Evolutionary conservation across 2,113 vertebrate species (phyloP).

Genomic region (Pogonocichla stellata): DNA sequence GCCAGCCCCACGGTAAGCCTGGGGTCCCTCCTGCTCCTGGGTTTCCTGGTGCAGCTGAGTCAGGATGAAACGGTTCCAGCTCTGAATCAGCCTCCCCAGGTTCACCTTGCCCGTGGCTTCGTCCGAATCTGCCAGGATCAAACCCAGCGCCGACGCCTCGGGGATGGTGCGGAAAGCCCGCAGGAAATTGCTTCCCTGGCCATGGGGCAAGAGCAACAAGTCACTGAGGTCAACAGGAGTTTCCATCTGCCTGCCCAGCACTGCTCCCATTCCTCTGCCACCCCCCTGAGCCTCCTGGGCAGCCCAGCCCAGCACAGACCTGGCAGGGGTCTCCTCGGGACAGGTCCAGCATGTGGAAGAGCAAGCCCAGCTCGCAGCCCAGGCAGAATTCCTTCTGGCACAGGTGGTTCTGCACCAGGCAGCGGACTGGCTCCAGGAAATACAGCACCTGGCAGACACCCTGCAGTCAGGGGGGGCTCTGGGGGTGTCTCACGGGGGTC

Average conservation of each 20-base stretch:
- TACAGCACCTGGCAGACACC: slow-evolving; percentile 83
- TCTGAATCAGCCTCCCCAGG: slow-evolving; percentile 92
- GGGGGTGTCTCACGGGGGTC: rapidly evolving
- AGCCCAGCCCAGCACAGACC: slow-evolving; percentile 62
- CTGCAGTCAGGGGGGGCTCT: not conserved
- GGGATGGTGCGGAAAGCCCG: slow-evolving; percentile 97
- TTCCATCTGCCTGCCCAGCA: not conserved
- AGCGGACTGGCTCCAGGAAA: slow-evolving; percentile 93
- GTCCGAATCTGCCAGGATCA: slow-evolving; percentile 95
- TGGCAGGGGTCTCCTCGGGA: slow-evolving; percentile 96
- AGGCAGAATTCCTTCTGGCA: slow-evolving; percentile 99
- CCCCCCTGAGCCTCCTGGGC: not conserved
- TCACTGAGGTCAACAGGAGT: not conserved
- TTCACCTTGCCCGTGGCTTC: slow-evolving; percentile 94
- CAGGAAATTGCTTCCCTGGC: slow-evolving; percentile 94
- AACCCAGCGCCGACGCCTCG: slow-evolving; percentile 91
- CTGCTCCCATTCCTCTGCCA: not conserved
- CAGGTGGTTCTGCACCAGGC: slow-evolving; percentile 95
- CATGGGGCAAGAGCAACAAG: not conserved
- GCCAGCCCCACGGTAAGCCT: slow-evolving; percentile 91
- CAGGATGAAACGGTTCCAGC: slow-evolving; percentile 98
- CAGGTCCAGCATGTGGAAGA: slow-evolving; percentile 97
- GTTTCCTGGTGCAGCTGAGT: slow-evolving; percentile 98
- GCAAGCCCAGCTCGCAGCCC: slow-evolving; percentile 94
- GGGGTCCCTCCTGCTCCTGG: slow-evolving; percentile 93